A percentile compares a stretch with the other conserved stretches of the same genome.
These are phyloP conservation scores for Hemaris fuciformis DNA, from an alignment of 2,888 invertebrate genomes.

Conservation along the genomic window DNA sequence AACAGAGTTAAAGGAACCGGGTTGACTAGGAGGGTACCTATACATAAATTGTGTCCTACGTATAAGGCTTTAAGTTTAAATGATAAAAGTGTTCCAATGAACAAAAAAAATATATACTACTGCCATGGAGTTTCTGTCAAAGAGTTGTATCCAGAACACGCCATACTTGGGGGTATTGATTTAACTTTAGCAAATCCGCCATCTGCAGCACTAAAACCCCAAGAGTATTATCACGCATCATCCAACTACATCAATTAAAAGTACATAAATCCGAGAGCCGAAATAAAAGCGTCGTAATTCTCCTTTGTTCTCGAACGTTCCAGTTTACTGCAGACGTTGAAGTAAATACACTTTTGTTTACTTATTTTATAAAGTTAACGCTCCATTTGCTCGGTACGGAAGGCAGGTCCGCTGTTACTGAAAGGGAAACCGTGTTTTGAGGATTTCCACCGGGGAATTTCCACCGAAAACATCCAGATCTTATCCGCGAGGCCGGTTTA, in stretches of 20 bases:
- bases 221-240: not conserved
- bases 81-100: too few relatives aligned
- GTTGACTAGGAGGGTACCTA: too few relatives aligned
- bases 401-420: slow-evolving; percentile 33
- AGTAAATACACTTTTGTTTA: slow-evolving; percentile 1
- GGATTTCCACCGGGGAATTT: slow-evolving; percentile 34
- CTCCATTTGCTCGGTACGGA: slow-evolving; percentile 33
- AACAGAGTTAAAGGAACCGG: too few relatives aligned
- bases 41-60: too few relatives aligned
- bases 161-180: too few relatives aligned
- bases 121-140: too few relatives aligned
- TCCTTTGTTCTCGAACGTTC: not conserved
- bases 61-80: too few relatives aligned
- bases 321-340: not conserved
- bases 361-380: slow-evolving; percentile 33
- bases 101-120: too few relatives aligned
- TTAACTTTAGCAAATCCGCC: too few relatives aligned
- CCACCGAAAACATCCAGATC: slow-evolving; percentile 30
- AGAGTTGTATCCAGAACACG: too few relatives aligned
- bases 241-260: not conserved
- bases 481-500: slow-evolving; percentile 24
- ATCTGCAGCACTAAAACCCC: too few relatives aligned
- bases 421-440: slow-evolving; percentile 53
- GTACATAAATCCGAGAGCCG: not conserved
- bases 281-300: not conserved